Conservation (phyloP, 2,113 vertebrate genomes). For the Heloderma charlesbogerti region DNA sequence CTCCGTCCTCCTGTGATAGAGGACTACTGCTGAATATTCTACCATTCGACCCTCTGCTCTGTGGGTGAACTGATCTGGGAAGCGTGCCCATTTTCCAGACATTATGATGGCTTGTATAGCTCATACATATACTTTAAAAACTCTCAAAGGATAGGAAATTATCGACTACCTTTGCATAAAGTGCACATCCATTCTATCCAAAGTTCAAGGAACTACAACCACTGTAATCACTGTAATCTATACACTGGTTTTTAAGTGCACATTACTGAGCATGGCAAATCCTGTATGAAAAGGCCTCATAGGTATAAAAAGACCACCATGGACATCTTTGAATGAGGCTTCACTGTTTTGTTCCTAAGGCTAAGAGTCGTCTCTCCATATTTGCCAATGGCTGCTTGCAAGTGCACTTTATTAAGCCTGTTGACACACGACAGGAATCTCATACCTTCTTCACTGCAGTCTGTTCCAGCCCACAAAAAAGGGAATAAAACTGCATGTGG, state of each 20-base stretch:
- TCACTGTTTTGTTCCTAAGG: conserved; percentile 31
- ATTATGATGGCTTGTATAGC: neutral
- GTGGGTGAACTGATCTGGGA: neutral
- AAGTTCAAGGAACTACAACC: conserved; percentile 21
- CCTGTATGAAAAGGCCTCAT: neutral
- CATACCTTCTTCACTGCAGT: conserved; percentile 29
- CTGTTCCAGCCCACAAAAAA: conserved; percentile 12
- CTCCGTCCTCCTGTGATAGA: neutral
- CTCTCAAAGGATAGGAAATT: conserved; percentile 11
- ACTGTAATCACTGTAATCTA: neutral
- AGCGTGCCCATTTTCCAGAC: neutral
- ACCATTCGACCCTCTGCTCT: neutral
- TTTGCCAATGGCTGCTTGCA: conserved; percentile 36
- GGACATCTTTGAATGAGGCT: conserved; percentile 13
- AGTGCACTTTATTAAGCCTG: conserved; percentile 25
- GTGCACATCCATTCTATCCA: neutral
- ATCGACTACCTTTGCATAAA: conserved; percentile 9
- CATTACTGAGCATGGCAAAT: conserved; percentile 27
- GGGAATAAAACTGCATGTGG: conserved; percentile 48
- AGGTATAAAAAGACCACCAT: conserved; percentile 16
- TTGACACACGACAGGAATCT: conserved; percentile 39
- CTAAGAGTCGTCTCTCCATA: neutral
- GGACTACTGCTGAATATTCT: neutral
- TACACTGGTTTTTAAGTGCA: neutral
- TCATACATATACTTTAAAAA: neutral